These are phyloP conservation scores for Dreissena rostriformis DNA, from an alignment of 1,140 invertebrate species.

Conservation along the genomic window DNA sequence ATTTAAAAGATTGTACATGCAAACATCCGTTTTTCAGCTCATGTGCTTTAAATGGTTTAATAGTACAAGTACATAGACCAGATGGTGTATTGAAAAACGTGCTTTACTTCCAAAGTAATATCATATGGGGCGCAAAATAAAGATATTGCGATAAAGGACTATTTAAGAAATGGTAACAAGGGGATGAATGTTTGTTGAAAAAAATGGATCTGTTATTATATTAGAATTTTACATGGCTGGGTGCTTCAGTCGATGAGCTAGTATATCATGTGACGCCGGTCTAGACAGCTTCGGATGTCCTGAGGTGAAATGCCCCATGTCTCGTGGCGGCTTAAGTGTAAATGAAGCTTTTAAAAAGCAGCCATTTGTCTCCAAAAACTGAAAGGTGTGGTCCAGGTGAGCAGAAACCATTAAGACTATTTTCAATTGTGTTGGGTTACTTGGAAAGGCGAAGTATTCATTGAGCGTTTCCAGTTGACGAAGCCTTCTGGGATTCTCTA, in stretches of 20 bases:
- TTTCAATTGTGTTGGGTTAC: neutral
- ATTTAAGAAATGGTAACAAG: neutral
- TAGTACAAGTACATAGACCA: no score
- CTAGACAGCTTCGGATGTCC: neutral
- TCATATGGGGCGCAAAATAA: constrained; percentile 3
- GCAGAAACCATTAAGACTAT: neutral
- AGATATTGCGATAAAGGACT: constrained; percentile 1
- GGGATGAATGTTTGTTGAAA: neutral
- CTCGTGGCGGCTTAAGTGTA: neutral
- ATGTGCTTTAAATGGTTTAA: no score
- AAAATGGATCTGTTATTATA: neutral
- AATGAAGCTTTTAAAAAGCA: neutral
- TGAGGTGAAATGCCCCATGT: neutral
- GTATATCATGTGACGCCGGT: neutral
- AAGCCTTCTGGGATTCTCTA: neutral
- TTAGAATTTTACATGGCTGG: neutral
- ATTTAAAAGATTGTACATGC: no score
- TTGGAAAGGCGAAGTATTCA: neutral
- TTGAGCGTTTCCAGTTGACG: neutral
- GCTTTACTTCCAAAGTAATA: neutral
- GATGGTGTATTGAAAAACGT: neutral
- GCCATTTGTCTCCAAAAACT: neutral
- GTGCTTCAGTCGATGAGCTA: neutral
- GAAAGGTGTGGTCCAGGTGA: neutral
- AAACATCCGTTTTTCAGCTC: no score